Conservation (phyloP, 2,888 invertebrate genomes). For the Polia nebulosa region DNA sequence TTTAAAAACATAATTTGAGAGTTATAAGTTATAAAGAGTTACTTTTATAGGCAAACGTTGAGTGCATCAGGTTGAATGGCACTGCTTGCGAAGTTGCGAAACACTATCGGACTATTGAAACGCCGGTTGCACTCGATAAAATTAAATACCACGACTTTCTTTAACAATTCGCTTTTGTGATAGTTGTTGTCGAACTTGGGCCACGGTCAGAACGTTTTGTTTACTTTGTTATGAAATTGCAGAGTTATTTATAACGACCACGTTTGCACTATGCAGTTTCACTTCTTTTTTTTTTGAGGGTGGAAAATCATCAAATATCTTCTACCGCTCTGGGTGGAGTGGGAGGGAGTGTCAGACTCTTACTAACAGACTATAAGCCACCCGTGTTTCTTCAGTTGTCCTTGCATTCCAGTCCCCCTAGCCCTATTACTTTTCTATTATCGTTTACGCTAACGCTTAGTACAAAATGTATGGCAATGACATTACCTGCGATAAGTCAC, state of each 20-base stretch:
- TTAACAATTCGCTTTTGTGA: slow-evolving; percentile 25
- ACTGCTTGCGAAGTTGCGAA: slow-evolving; percentile 20
- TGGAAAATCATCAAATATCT: no score
- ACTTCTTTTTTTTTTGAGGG: not conserved
- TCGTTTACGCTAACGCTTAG: no score
- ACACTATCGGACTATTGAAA: slow-evolving; percentile 1
- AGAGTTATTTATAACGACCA: not conserved
- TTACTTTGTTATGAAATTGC: slow-evolving; percentile 17
- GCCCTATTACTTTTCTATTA: no score
- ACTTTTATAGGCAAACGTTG: not conserved
- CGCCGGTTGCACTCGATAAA: slow-evolving; percentile 45
- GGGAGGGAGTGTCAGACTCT: no score
- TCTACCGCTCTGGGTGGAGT: no score
- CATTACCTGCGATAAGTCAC: no score
- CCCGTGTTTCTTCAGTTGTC: no score
- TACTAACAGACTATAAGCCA: no score
- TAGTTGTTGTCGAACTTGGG: slow-evolving; percentile 33
- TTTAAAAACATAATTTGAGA: slow-evolving; percentile 9
- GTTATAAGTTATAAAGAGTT: not conserved
- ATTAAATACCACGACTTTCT: slow-evolving; percentile 50
- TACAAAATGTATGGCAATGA: no score
- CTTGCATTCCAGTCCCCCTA: no score
- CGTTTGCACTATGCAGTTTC: not conserved
- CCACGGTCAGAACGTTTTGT: slow-evolving; percentile 28
- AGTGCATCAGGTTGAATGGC: slow-evolving; percentile 19